Base-by-base conservation (phyloP, 1,140 invertebrate genomes). In the Babylonia areolata region DNA sequence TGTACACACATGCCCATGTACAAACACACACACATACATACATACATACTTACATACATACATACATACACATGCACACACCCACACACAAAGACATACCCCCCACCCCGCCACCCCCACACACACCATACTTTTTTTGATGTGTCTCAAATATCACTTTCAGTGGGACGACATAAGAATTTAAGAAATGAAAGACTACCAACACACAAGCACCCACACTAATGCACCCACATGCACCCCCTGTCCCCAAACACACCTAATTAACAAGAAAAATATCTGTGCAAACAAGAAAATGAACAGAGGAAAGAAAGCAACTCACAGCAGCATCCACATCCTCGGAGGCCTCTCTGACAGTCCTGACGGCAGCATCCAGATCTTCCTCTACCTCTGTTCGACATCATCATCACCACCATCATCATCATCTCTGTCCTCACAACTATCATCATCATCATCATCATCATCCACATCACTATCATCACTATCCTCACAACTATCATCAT, bases 361-460 rank as follows among this genome's bases (percentile, higher is more conserved):
- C 91, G 69, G 91, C 91, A 79, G 88, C 37, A 69, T 93, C 91
- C 42, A 93, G 86, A 77, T 93, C 91, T 87, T 93, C 93, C 31
- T 93, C 91, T 20, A 89, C n/a, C 39, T 89, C 88, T 89, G 80
- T 54, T 15, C 17, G 75, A 35, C 33, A 42, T 23, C 28, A 33
- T 40, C 17, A 69, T n/a, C 31, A 81, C 33, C 33, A 51, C 9
- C 37, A 40, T 51, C 23, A 64, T 20, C 12, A 51, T 51, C 46
- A n/a, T 54, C 40, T 17, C 54, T 23, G 33, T 54, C 40, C 12
- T 54, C 12, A 51, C 54, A 15, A 64, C 54, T n/a, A 64, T 31
- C 23, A 51, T 54, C n/a, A 51, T 5, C 23, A 51, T 31, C 20
- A 51, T 9, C 20, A 51, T 31, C 40, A 64, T 46, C 40, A 6